These are phyloP conservation scores for Thunnus thynnus DNA, from an alignment of 2,113 vertebrate genomes.

Conservation along the genomic window DNA sequence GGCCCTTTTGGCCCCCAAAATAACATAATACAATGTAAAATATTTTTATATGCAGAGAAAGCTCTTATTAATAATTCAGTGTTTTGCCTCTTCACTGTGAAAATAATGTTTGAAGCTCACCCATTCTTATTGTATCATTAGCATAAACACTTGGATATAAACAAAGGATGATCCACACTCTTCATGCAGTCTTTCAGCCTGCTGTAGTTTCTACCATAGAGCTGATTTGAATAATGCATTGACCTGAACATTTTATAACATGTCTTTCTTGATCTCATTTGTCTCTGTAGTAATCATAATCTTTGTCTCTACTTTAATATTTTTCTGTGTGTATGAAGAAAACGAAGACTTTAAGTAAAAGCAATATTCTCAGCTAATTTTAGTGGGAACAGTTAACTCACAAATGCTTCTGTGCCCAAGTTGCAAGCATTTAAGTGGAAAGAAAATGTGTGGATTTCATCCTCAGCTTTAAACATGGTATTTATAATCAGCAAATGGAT, in stretches of 20 bases:
- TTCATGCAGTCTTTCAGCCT: conserved; percentile 30
- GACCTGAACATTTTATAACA: not conserved
- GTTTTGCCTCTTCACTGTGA: conserved; percentile 23
- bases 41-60: conserved; percentile 7
- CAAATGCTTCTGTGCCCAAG: not conserved
- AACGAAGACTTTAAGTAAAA: not conserved
- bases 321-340: conserved; percentile 6
- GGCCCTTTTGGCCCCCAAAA: not conserved
- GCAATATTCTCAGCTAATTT: not conserved
- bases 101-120: conserved; percentile 32
- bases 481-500: conserved; percentile 11
- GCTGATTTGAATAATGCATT: conserved; percentile 54
- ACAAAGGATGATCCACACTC: conserved; percentile 41
- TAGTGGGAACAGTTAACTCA: not conserved
- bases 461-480: not conserved
- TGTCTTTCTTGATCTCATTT: not conserved
- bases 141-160: conserved; percentile 43
- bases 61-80: conserved; percentile 49
- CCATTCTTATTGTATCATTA: conserved; percentile 17
- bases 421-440: not conserved
- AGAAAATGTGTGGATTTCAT: not conserved
- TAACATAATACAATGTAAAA: conserved; percentile 23
- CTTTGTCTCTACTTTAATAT: not conserved
- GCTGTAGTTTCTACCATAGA: conserved; percentile 22
- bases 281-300: not conserved